phyloP scores from a whole-genome alignment of 2,113 vertebrate species.

The Pelusios castaneus region DNA sequence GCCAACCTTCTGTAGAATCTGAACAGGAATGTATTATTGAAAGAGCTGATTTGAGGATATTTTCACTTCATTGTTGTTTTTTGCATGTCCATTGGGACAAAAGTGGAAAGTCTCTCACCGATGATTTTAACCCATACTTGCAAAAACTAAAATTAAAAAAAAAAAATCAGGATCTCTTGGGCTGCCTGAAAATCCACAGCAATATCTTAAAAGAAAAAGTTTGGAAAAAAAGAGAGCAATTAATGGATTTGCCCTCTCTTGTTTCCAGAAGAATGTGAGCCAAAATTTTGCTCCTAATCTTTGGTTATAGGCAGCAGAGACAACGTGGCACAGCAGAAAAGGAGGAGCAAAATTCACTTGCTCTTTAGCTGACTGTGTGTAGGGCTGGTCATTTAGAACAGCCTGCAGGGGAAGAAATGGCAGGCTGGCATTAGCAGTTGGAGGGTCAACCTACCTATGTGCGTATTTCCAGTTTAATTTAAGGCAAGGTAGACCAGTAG shows the following conservation, averaged over 20 bases:
- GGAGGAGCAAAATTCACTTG: background rate
- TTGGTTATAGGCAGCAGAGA: rapidly evolving
- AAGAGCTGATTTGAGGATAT: background rate
- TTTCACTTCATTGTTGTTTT: background rate
- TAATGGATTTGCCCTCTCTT: background rate
- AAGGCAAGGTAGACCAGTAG: background rate
- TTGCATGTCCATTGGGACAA: background rate
- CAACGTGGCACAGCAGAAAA: background rate
- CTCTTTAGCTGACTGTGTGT: background rate
- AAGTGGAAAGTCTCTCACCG: background rate
- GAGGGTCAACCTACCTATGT: rapidly evolving
- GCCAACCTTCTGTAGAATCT: background rate
- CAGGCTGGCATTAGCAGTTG: background rate
- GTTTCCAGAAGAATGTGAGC: background rate
- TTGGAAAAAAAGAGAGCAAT: background rate
- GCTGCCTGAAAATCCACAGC: background rate
- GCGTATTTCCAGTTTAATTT: rapidly evolving
- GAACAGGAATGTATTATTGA: background rate
- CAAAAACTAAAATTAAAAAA: background rate
- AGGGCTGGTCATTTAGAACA: rapidly evolving
- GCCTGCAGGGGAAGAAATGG: background rate
- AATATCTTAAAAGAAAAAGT: background rate
- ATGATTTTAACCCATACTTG: background rate
- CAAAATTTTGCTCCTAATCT: background rate
- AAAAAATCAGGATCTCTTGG: background rate